Base-by-base conservation (phyloP, 2,113 vertebrate genomes). In the Pithys albifrons region DNA sequence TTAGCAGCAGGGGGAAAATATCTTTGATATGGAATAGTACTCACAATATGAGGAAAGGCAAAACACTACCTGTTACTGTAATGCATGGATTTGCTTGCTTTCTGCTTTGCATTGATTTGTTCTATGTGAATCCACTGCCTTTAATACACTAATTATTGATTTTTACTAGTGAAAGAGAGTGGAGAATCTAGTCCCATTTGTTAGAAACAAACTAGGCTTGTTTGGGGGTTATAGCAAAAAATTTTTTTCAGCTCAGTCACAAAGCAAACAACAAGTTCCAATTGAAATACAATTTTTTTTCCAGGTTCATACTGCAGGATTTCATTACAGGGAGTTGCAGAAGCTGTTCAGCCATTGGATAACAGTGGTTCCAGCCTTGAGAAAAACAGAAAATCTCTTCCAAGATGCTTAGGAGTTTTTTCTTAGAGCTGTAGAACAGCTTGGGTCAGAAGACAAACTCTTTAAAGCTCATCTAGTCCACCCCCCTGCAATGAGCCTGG, bases 81-180 rank as follows among this genome's bases (percentile, higher is more conserved):
- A 79, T 18, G 12, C 0, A 2, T 0, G 1, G 19, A 25, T 76
- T 58, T 77, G 51, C 71, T 84, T 95, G 23, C 45, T 71, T 75
- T 87, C 52, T 75, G 33, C 18, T 91, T 93, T 86, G 35, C 55
- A 84, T 83, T 95, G 93, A 80, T 95, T 88, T 43, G 55, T 55
- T 61, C 10, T 1, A 1, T 67, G 64, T 41, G 61, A 74, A 64
- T 52, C 80, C 72, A 48, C 48, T 37, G 69, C 64, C 33, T 85
- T 96, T 59, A 93, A 64, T 65, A 31, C 0, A 85, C 33, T 71
- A 75, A 65, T 52, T 75, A 93, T 91, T 78, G 90, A 93, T 96
- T 81, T 57, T 51, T 74, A 37, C n/a, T 48, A 25, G 25, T 90
- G 58, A 62, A 65, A 91, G 67, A 55, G 20, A 74, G 33, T 0